Evolutionary conservation across 1,140 invertebrate species (phyloP).

Genomic region (Mesaphorura yosii): DNA sequence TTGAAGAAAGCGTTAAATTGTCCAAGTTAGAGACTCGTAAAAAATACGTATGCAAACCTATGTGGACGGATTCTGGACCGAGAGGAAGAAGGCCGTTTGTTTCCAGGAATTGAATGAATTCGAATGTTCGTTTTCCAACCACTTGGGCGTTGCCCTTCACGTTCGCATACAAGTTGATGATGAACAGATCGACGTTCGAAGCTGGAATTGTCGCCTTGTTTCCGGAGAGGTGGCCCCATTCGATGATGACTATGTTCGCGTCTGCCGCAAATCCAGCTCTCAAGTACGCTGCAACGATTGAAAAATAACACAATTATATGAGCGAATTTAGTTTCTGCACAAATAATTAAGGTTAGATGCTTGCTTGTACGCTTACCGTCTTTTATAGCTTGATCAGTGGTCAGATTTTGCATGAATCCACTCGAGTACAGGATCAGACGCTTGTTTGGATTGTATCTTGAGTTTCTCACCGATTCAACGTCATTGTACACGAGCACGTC

Average conservation of each 20-base stretch:
- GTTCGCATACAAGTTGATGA: not conserved
- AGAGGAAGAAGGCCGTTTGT: not conserved
- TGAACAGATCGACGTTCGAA: not conserved
- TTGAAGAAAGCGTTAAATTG: no score
- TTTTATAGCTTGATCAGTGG: constrained; percentile 1
- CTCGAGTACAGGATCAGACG: not conserved
- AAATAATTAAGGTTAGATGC: no score
- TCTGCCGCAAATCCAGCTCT: not conserved
- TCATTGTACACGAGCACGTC: not conserved
- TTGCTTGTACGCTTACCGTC: constrained; percentile 2
- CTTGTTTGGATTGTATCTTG: not conserved
- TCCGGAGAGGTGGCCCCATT: not conserved
- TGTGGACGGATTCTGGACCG: not conserved
- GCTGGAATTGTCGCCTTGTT: not conserved
- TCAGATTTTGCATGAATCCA: not conserved
- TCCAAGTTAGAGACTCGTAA: no score
- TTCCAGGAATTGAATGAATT: not conserved
- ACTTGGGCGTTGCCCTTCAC: not conserved
- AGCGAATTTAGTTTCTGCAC: not conserved
- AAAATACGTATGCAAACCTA: no score
- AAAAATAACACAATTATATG: not conserved
- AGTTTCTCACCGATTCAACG: not conserved
- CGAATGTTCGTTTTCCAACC: not conserved
- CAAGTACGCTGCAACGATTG: not conserved
- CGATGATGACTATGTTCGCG: not conserved